These are phyloP conservation scores for Agelas oroides DNA, from an alignment of 37 sponge, comb jelly and placozoan genomes.

Conservation along the genomic window DNA sequence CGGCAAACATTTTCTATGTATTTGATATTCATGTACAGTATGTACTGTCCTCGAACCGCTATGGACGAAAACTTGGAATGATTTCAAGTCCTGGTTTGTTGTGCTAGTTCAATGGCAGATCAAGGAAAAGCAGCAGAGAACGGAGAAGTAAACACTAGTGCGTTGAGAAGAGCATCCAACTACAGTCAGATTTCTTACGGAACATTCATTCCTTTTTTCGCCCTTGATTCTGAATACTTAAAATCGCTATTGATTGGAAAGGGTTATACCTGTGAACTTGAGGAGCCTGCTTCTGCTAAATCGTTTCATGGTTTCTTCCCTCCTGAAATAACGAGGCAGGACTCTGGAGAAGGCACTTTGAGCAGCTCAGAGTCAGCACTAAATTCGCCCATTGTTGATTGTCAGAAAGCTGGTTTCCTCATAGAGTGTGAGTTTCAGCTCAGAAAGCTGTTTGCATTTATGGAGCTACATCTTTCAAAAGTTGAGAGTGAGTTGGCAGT, in stretches of 20 bases:
- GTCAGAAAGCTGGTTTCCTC: background rate
- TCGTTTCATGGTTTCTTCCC: background rate
- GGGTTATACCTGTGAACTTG: background rate
- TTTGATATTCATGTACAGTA: no score
- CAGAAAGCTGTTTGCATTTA: conserved; percentile 2
- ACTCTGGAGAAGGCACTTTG: background rate
- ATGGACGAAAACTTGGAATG: no score
- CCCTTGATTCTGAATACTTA: conserved; percentile 22
- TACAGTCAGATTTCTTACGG: conserved; percentile 2
- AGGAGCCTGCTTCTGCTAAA: background rate
- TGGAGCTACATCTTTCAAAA: conserved; percentile 6
- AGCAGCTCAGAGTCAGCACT: no score
- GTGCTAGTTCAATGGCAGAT: no score
- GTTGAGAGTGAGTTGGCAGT: conserved; percentile 5
- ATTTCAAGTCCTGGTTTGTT: no score
- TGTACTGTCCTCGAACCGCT: no score
- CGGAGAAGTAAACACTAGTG: no score
- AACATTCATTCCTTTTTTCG: conserved; percentile 16
- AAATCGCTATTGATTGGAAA: background rate
- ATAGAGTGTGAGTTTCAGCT: conserved; percentile 10
- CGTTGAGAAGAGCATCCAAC: no score
- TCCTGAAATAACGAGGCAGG: background rate
- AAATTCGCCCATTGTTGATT: background rate
- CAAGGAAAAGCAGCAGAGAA: no score
- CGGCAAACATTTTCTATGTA: no score